These are phyloP conservation scores for Tigriopus japonicus DNA, from an alignment of 1,140 invertebrate genomes.

Conservation along the genomic window DNA sequence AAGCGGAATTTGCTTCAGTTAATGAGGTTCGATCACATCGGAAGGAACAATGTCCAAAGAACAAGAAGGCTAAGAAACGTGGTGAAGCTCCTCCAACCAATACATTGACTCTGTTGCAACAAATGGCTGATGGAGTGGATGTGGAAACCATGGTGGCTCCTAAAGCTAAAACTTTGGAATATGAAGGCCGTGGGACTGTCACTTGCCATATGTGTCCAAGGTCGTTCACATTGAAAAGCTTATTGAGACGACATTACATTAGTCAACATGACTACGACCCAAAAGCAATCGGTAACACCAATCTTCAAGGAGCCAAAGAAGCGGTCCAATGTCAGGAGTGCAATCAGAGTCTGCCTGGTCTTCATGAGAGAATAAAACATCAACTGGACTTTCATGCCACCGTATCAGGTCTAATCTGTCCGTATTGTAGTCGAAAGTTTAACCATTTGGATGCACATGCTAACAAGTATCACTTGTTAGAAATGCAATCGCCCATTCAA, in stretches of 20 bases:
- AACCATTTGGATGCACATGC: slow-evolving; percentile 1
- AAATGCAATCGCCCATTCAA: slow-evolving; percentile 9
- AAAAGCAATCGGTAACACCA: not conserved
- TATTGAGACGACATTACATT: slow-evolving; percentile 1
- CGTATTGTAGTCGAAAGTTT: slow-evolving; percentile 1
- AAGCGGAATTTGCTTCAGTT: not conserved
- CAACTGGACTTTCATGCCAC: slow-evolving; percentile 7
- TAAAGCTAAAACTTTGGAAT: not conserved
- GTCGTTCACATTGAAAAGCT: slow-evolving; percentile 5
- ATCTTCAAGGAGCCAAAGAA: not conserved
- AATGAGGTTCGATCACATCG: slow-evolving; percentile 1
- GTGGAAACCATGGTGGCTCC: not conserved
- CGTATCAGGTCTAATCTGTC: slow-evolving; percentile 3
- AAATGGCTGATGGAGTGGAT: not conserved
- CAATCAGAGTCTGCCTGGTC: not conserved
- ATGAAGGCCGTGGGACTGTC: slow-evolving; percentile 6
- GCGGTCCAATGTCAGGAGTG: not conserved
- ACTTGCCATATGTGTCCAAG: slow-evolving; percentile 4
- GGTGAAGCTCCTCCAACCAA: not conserved
- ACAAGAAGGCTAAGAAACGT: not conserved
- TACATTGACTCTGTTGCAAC: not conserved
- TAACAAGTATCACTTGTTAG: slow-evolving; percentile 7
- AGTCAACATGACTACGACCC: slow-evolving; percentile 4
- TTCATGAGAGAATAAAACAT: not conserved
- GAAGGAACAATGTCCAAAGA: not conserved